Base-by-base conservation (phyloP, 2,888 invertebrate species). In the Myopa testacea region DNA sequence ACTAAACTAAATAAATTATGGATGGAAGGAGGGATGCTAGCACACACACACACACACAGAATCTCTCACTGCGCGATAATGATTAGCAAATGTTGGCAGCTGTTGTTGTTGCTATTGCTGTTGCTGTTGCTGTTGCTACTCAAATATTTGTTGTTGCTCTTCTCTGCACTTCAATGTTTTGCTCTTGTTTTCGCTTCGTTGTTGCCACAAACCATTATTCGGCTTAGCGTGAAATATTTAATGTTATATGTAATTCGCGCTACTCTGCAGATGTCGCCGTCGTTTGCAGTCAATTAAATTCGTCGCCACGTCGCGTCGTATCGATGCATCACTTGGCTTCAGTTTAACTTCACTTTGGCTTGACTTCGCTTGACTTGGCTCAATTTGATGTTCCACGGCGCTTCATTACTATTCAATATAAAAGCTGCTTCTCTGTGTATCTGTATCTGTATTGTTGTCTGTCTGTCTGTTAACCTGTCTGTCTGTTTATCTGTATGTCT, bases 261-360 rank as follows among this genome's bases (percentile, higher is more conserved):
- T 50, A 50, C 50, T 50, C 50, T 14, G 14, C 50, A 3, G 3
- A 50, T 19, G 19, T 34, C 12, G 58, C 26, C n/a, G 38, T 40
- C 58, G n/a, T 40, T 58, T 58, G 58, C n/a, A 69, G 69, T 75
- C 75, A 75, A 75, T 75, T 60, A 75, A 75, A 69, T 26, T 75
- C 60, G n/a, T 69, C 69, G 58, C 14, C 7, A 19, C 5, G n/a
- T 40, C n/a, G 26, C 62, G 26, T 73, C 45, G 73, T 14, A 26
- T 16, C 45, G 50, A 37, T 34, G 60, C 34, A 19, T 40, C 3
- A 34, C n/a, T 69, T 69, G 50, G 50, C 69, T 69, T 52, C 45
- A 50, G n/a, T 45, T 45, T 10, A 3, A 8, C 45, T 45, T 52
- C 40, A 69, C 45, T 14, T 26, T 58, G 38, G 34, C 19, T 71